phyloP scores from a whole-genome alignment of 1,140 invertebrate species.

The Cyclargus thomasi region DNA sequence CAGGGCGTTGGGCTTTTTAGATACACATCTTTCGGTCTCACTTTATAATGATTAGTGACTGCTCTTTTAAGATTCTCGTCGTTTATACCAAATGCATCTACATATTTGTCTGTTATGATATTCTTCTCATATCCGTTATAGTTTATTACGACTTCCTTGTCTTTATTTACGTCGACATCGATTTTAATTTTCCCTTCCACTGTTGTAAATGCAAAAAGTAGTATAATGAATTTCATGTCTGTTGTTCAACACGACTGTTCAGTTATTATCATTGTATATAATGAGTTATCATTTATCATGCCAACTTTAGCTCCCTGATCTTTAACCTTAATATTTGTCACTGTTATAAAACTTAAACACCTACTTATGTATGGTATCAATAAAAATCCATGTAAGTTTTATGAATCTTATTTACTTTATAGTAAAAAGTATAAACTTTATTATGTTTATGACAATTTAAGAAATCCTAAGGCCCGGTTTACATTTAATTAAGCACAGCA shows the following conservation, averaged over 20 bases:
- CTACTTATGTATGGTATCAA: too few species aligned
- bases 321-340: neutral
- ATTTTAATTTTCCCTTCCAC: conserved; percentile 29
- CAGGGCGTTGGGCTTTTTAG: conserved; percentile 52
- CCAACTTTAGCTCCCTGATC: neutral
- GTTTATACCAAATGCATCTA: conserved; percentile 28
- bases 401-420: too few species aligned
- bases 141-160: conserved; percentile 24
- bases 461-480: too few species aligned
- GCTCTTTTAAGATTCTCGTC: conserved; percentile 32
- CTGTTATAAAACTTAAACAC: neutral
- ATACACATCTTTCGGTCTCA: conserved; percentile 33
- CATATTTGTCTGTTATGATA: conserved; percentile 27
- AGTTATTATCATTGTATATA: neutral
- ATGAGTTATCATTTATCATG: neutral
- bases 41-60: conserved; percentile 30
- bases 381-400: too few species aligned
- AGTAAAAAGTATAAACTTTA: too few species aligned
- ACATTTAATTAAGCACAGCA: too few species aligned
- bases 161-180: conserved; percentile 25
- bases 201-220: conserved; percentile 11
- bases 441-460: too few species aligned
- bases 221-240: neutral
- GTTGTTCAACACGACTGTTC: neutral
- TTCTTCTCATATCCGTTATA: conserved; percentile 30